Base-by-base conservation (phyloP, 2,797 vertebrate genomes). In the Molothrus ater region DNA sequence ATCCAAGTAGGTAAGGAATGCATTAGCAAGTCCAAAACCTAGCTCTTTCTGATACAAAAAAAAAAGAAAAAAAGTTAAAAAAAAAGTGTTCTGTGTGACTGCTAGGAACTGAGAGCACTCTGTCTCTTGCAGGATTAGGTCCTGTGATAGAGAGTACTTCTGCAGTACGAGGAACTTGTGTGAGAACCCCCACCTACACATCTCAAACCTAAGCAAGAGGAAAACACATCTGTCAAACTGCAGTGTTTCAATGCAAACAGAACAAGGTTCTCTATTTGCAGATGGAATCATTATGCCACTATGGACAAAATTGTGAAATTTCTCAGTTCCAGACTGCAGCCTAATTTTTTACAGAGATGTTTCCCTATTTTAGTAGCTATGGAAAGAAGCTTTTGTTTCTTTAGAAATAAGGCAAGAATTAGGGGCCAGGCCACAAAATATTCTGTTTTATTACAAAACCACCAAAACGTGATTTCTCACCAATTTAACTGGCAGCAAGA, bases 401-500 rank as follows among this genome's bases (percentile, higher is more conserved):
- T 90, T 90, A 84, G 74, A 86, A 95, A 74, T 70, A 93, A 90
- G 83, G 81, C 81, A 94, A 90, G 92, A 92, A 80, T 88, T 85
- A 92, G 80, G 69, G 64, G 66, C 90, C 89, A 92, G 78, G 93
- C 94, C 96, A 93, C 86, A 96, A 87, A 95, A 88, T 94, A 93
- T 29, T 95, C 93, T 80, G 42, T 75, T 97, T 92, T 95, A 95
- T 96, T 95, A 94, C 94, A 96, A 96, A 96, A 96, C 88, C 80
- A 84, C 90, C 69, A 78, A 96, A 97, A 95, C 47, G 78, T 91
- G 66, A 97, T 95, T 96, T 96, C 90, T 95, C 92, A 94, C 78
- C 87, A 95, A 66, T 93, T 92, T 88, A 92, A 68, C 95, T 93
- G 85, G 85, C 93, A 96, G 69, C 56, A 60, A 83, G 84, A 86